Percentiles rank a stretch among this genome's conserved stretches.
Evolutionary conservation across 2,113 vertebrate species (phyloP).

Genomic region (Bothrops jararaca): DNA sequence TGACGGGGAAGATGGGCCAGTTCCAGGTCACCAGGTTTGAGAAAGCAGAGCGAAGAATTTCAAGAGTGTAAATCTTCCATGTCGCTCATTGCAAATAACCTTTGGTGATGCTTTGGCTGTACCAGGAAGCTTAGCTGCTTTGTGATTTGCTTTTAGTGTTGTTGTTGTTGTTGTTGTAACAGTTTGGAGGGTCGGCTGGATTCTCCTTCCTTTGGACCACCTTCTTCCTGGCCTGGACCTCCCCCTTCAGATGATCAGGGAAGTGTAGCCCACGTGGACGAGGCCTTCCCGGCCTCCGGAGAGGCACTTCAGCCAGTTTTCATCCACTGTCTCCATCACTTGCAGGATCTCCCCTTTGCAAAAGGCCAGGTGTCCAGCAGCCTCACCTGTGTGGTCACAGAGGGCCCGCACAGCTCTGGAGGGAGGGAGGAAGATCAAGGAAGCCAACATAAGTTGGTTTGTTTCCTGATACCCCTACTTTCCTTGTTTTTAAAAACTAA

Average conservation of each 20-base stretch:
- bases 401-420: slow-evolving; percentile 84
- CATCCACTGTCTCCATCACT: slow-evolving; percentile 82
- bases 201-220: neutral
- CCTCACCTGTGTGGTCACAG: slow-evolving; percentile 80
- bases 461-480: no score
- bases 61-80: no score
- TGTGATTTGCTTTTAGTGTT: neutral
- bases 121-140: neutral
- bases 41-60: no score
- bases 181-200: neutral
- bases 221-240: fast-evolving
- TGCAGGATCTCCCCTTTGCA: slow-evolving; percentile 83
- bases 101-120: neutral
- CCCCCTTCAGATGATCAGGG: slow-evolving; percentile 79
- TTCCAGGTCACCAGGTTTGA: neutral
- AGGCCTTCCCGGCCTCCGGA: slow-evolving; percentile 79
- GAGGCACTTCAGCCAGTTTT: slow-evolving; percentile 93
- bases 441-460: no score
- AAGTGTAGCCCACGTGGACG: slow-evolving; percentile 91
- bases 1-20: no score
- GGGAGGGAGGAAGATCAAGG: fast-evolving
- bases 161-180: neutral
- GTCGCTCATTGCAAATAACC: neutral
- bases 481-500: no score
- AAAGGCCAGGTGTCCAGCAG: slow-evolving; percentile 81